Conservation (phyloP, 64 coral and sea anemone species). For the Platygyra sinensis region DNA sequence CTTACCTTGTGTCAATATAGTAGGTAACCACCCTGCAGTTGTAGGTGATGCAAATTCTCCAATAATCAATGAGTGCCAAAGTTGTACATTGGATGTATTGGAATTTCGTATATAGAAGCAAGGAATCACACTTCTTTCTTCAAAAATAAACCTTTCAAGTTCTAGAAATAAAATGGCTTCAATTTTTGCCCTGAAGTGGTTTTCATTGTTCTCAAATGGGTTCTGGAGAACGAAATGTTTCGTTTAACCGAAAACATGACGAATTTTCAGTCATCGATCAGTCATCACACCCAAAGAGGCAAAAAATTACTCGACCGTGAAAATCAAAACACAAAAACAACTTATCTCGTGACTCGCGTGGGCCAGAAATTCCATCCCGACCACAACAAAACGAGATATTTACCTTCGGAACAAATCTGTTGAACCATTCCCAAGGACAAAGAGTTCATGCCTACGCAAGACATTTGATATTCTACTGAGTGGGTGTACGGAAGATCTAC, state of each 20-base stretch:
- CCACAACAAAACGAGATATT: conserved; percentile 26
- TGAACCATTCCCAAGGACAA: not conserved
- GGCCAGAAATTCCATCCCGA: not conserved
- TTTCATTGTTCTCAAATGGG: not conserved
- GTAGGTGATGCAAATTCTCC: no score
- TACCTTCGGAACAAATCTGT: not conserved
- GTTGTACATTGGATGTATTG: not conserved
- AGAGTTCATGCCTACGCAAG: not conserved
- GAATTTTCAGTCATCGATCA: conserved; percentile 10
- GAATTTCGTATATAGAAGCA: not conserved
- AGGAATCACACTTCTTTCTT: not conserved
- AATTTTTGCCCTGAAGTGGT: not conserved
- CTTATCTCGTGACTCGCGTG: conserved; percentile 34
- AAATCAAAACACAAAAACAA: conserved; percentile 38
- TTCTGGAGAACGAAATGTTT: not conserved
- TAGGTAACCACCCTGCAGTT: no score
- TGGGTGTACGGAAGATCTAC: not conserved
- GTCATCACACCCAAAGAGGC: not conserved
- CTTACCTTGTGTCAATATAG: no score
- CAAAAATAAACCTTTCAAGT: not conserved
- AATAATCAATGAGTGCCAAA: no score
- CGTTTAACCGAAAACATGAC: not conserved
- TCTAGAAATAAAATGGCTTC: not conserved
- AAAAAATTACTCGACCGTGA: conserved; percentile 43
- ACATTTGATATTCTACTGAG: conserved; percentile 20